phyloP scores from a whole-genome alignment of 2,888 invertebrate genomes.

The Drosophila anomalata region DNA sequence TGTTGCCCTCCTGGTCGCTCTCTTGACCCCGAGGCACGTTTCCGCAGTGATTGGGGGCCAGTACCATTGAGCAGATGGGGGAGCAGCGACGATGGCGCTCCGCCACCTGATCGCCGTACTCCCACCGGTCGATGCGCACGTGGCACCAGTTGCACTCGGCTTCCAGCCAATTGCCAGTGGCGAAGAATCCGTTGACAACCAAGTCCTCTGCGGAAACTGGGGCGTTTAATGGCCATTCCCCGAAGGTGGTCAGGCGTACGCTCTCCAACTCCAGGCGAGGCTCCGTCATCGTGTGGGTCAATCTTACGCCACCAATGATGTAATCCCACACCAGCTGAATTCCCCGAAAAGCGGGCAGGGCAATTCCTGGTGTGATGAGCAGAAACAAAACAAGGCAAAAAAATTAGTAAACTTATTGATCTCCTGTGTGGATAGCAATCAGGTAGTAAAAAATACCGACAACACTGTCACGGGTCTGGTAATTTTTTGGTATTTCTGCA shows the following conservation, averaged over 20 bases:
- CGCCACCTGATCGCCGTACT: conserved; percentile 89
- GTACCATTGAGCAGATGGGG: conserved; percentile 89
- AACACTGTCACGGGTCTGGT: neutral
- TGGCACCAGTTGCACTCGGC: conserved; percentile 93
- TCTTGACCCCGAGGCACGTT: conserved; percentile 86
- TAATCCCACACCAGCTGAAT: conserved; percentile 10
- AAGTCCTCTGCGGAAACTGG: conserved; percentile 59
- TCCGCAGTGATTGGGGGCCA: conserved; percentile 87
- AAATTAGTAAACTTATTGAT: conserved; percentile 29
- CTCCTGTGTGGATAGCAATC: conserved; percentile 11
- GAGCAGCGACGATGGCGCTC: conserved; percentile 87
- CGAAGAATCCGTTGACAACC: conserved; percentile 89
- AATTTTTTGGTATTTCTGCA: neutral
- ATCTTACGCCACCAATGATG: conserved; percentile 16
- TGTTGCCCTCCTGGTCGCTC: conserved; percentile 49
- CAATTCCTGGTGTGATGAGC: neutral
- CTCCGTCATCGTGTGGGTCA: conserved; percentile 47
- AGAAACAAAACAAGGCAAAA: conserved; percentile 11
- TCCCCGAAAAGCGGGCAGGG: conserved; percentile 1
- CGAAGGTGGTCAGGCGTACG: conserved; percentile 56
- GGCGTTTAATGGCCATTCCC: conserved; percentile 62
- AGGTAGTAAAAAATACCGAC: neutral
- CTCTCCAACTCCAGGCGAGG: conserved; percentile 56
- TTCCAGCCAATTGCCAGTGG: conserved; percentile 88
- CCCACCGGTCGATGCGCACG: conserved; percentile 89